Percentiles rank a stretch among this genome's conserved stretches.
Conservation (phyloP, 2,113 vertebrate species). For the Coptodon bakossiorum region DNA sequence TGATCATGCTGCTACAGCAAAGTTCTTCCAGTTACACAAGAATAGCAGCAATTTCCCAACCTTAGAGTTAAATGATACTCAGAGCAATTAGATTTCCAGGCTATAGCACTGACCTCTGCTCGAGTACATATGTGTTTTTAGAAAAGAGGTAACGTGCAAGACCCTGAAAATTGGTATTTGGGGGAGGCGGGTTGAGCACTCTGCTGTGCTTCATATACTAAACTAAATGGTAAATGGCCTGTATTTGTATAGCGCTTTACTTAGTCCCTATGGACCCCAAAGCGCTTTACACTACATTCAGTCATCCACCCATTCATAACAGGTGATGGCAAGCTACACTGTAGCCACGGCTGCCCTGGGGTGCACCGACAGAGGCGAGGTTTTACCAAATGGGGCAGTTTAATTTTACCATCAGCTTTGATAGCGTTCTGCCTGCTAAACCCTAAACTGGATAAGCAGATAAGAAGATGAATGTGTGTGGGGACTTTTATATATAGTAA, state of each 20-base stretch:
- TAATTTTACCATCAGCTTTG: neutral
- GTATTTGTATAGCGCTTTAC: neutral
- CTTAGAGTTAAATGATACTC: neutral
- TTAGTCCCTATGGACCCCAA: neutral
- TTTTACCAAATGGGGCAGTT: neutral
- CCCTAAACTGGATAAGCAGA: neutral
- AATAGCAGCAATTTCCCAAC: neutral
- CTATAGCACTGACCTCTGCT: neutral
- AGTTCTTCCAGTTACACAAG: neutral
- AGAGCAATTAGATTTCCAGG: neutral
- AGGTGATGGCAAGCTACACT: neutral
- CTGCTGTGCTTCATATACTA: neutral
- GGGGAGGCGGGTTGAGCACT: neutral
- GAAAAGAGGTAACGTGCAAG: neutral
- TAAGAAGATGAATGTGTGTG: neutral
- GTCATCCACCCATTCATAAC: neutral
- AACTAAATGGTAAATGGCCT: fast-evolving
- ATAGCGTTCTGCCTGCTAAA: neutral
- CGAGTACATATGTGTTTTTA: neutral
- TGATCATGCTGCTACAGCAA: neutral
- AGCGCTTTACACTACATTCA: neutral
- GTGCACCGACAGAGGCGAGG: fast-evolving
- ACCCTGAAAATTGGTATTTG: neutral
- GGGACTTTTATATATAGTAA: fast-evolving
- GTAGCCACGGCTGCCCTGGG: neutral